Evolutionary conservation across 1,140 invertebrate species (phyloP).

Genomic region (Calosoma granatense): DNA sequence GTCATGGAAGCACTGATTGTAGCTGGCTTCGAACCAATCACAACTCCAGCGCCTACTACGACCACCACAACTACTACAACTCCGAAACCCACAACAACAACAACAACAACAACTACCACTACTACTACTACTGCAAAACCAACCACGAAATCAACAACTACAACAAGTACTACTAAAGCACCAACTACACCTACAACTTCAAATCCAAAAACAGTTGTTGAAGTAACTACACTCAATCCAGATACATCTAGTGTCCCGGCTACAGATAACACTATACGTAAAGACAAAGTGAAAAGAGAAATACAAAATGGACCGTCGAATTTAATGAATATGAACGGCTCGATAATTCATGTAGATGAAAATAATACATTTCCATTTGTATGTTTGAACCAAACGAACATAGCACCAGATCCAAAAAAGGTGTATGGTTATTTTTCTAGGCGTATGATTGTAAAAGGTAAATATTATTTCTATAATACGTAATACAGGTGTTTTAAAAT

Average conservation of each 20-base stretch:
- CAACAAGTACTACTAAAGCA: constrained; percentile 20
- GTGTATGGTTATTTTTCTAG: constrained; percentile 54
- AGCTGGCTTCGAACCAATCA: constrained; percentile 51
- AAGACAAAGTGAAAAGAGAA: no score
- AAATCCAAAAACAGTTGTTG: constrained; percentile 13
- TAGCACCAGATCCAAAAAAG: constrained; percentile 52
- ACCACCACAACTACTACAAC: constrained; percentile 42
- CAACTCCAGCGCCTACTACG: constrained; percentile 46
- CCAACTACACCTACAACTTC: constrained; percentile 16
- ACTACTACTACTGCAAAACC: constrained; percentile 36
- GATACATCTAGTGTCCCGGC: not conserved
- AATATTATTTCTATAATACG: constrained; percentile 6
- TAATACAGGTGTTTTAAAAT: not conserved
- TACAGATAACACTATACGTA: no score
- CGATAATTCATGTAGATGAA: constrained; percentile 20
- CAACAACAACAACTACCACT: constrained; percentile 32
- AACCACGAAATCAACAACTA: constrained; percentile 27
- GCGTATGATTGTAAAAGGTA: constrained; percentile 6
- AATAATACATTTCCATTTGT: constrained; percentile 38
- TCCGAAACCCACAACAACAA: constrained; percentile 21
- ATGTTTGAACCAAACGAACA: constrained; percentile 45
- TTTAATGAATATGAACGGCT: constrained; percentile 19
- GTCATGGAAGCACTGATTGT: constrained; percentile 58
- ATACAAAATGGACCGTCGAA: constrained; percentile 16
- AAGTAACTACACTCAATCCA: not conserved